A percentile compares a stretch with the other conserved stretches of the same genome.
Conservation (phyloP, 2,888 invertebrate genomes). For the Trachelus tabidus region DNA sequence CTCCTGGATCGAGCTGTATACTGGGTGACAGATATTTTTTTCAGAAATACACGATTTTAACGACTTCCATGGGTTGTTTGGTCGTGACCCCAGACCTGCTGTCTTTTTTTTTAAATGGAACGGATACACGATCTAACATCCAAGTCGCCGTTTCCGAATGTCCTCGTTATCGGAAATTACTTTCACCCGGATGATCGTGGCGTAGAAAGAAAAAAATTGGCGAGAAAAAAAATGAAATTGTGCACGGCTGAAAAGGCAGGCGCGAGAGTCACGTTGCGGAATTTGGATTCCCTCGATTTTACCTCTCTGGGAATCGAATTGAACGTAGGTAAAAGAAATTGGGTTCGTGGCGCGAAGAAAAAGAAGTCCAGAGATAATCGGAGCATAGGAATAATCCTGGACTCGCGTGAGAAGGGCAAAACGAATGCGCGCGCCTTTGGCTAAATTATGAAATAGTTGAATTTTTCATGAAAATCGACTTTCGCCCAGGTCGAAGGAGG, state of each 20-base stretch:
- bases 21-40: not conserved
- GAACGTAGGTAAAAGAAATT: not conserved
- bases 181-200: conserved; percentile 6
- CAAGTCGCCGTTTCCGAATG: not conserved
- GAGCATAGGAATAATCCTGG: not conserved
- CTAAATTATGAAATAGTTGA: not conserved
- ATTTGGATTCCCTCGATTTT: not conserved
- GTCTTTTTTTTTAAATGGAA: not conserved
- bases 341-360: not conserved
- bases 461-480: not conserved
- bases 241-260: not conserved
- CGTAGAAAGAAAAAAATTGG: not conserved
- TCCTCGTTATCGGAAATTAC: conserved; percentile 14
- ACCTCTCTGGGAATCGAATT: not conserved
- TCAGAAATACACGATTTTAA: not conserved
- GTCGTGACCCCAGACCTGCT: not conserved
- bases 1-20: not conserved
- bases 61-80: not conserved
- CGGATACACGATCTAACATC: not conserved
- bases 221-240: not conserved
- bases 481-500: not conserved
- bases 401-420: not conserved
- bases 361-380: not conserved
- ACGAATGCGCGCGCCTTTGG: not conserved
- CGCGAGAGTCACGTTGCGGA: not conserved